Percentiles rank a stretch among this genome's conserved stretches.
Evolutionary conservation across 2,113 vertebrate species (phyloP).

Genomic region (Atherinomorus stipes): DNA sequence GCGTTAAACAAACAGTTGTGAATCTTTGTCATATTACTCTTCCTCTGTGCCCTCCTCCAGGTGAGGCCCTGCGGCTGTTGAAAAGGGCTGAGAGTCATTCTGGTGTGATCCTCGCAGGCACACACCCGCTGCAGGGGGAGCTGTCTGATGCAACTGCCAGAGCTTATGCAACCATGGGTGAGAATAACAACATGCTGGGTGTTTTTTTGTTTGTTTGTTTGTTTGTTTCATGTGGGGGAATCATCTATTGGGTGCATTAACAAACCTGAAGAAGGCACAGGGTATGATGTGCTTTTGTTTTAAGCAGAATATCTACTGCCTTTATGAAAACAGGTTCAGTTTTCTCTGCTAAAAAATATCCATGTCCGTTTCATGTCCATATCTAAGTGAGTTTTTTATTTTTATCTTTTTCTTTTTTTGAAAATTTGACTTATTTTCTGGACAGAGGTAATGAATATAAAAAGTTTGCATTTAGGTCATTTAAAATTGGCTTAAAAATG

Average conservation of each 20-base stretch:
- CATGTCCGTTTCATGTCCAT: no score
- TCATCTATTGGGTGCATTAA: not conserved
- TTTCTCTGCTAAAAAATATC: no score
- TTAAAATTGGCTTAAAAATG: no score
- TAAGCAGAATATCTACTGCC: not conserved
- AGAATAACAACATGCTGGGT: slow-evolving; percentile 3
- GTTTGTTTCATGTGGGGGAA: not conserved
- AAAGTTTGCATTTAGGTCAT: no score
- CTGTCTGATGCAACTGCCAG: slow-evolving; percentile 88
- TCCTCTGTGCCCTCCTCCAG: slow-evolving; percentile 66
- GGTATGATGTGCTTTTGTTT: not conserved
- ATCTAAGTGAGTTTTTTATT: no score
- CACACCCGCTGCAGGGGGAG: slow-evolving; percentile 86
- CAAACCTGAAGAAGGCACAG: not conserved
- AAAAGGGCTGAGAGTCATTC: slow-evolving; percentile 73
- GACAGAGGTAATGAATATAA: no score
- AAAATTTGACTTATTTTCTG: no score
- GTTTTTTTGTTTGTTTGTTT: no score
- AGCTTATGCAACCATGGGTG: slow-evolving; percentile 88
- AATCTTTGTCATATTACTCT: not conserved
- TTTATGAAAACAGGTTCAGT: no score
- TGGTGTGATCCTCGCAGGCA: slow-evolving; percentile 80
- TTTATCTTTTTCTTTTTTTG: no score
- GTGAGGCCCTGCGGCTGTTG: slow-evolving; percentile 80
- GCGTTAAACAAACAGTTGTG: not conserved